Conservation (phyloP, 2,888 invertebrate species). For the Mythimna lalbum region DNA sequence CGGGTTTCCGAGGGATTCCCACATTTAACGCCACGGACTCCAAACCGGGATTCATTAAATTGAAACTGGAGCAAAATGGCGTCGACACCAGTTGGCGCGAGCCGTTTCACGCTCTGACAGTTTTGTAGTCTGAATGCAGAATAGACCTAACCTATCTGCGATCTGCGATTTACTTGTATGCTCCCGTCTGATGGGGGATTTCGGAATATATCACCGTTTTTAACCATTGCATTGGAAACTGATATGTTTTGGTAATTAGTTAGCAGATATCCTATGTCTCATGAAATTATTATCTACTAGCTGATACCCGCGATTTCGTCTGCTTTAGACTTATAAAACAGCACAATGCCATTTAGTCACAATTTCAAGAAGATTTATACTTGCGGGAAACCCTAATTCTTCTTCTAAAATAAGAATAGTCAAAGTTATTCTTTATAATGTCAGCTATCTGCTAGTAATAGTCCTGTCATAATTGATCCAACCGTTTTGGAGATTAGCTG, state of each 20-base stretch:
- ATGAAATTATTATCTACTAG: too few relatives aligned
- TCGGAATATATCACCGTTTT: conserved; percentile 21
- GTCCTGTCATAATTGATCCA: too few relatives aligned
- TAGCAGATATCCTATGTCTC: background rate
- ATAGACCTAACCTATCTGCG: conserved; percentile 79
- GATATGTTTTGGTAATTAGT: background rate
- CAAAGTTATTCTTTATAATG: too few relatives aligned
- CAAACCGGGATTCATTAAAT: conserved; percentile 82
- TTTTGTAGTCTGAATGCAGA: conserved; percentile 78
- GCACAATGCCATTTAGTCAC: too few relatives aligned
- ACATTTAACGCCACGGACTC: conserved; percentile 74
- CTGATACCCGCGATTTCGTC: too few relatives aligned
- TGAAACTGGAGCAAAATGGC: conserved; percentile 83
- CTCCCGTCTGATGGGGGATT: conserved; percentile 33
- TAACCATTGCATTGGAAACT: background rate
- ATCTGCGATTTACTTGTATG: conserved; percentile 65
- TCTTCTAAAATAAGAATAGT: too few relatives aligned
- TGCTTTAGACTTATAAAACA: too few relatives aligned
- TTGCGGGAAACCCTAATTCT: too few relatives aligned
- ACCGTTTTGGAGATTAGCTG: too few relatives aligned
- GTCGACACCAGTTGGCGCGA: conserved; percentile 75
- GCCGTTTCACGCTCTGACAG: conserved; percentile 84
- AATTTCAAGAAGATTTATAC: too few relatives aligned
- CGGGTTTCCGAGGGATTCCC: conserved; percentile 70
- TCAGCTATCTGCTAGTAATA: too few relatives aligned